Conservation (phyloP, 2,888 invertebrate genomes). For the Trachelus iudaicus region DNA sequence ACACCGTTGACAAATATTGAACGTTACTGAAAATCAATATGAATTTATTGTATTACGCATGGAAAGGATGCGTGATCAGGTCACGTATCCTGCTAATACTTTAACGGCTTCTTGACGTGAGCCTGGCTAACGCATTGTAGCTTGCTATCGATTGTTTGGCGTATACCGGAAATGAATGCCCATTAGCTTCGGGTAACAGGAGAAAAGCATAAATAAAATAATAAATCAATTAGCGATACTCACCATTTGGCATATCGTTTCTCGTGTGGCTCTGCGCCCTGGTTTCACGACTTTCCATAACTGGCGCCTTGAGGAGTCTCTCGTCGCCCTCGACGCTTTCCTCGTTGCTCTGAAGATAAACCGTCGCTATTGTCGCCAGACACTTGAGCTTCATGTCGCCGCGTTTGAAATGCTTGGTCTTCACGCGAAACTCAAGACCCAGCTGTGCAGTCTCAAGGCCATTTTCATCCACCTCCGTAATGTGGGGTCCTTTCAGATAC, state of each 20-base stretch:
- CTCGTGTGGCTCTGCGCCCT: constrained; percentile 56
- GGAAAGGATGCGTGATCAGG: not conserved
- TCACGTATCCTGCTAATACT: not conserved
- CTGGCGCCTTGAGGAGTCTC: constrained; percentile 62
- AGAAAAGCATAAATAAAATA: not conserved
- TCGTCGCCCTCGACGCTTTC: constrained; percentile 83
- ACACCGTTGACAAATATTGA: not conserved
- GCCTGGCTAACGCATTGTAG: not conserved
- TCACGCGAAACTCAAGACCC: constrained; percentile 83
- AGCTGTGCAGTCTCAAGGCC: constrained; percentile 81
- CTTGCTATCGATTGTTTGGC: not conserved
- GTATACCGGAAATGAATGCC: not conserved
- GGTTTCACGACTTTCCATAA: constrained; percentile 57
- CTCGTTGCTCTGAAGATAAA: constrained; percentile 87
- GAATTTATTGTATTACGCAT: not conserved
- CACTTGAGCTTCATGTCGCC: constrained; percentile 90
- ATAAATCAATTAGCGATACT: constrained; percentile 10
- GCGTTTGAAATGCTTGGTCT: constrained; percentile 81
- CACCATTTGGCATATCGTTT: constrained; percentile 42
- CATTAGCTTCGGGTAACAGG: not conserved
- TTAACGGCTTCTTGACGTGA: not conserved
- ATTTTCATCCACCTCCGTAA: constrained; percentile 66
- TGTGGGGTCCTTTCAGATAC: constrained; percentile 63
- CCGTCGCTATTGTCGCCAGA: constrained; percentile 85
- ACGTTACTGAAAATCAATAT: not conserved